Evolutionary conservation across 2,113 vertebrate genomes (phyloP).

Genomic region (Esox niger): DNA sequence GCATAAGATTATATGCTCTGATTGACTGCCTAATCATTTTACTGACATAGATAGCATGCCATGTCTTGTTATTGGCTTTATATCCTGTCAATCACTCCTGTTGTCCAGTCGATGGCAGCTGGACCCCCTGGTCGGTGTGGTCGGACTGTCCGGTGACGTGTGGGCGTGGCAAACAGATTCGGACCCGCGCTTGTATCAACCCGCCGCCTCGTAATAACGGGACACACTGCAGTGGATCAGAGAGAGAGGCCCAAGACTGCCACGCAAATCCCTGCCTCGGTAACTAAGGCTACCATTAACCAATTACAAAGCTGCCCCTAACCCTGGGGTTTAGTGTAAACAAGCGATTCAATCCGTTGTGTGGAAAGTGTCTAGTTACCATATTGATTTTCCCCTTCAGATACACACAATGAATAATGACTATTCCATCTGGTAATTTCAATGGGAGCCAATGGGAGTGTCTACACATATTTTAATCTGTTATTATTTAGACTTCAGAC

Average conservation of each 20-base stretch:
- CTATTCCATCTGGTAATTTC: neutral
- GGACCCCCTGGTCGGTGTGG: conserved; percentile 88
- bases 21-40: no score
- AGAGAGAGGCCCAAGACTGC: conserved; percentile 71
- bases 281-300: conserved; percentile 26
- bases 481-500: no score
- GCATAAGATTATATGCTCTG: neutral
- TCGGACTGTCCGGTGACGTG: conserved; percentile 82
- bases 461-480: no score
- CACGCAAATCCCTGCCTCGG: conserved; percentile 66
- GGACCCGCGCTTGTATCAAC: conserved; percentile 76
- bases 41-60: no score
- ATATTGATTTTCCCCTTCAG: no score
- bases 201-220: conserved; percentile 70
- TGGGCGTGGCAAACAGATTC: conserved; percentile 68
- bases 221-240: conserved; percentile 67
- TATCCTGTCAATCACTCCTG: neutral
- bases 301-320: neutral
- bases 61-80: neutral
- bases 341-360: no score
- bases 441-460: neutral
- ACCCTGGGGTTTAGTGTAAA: neutral
- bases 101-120: conserved; percentile 73
- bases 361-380: no score
- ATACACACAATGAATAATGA: no score